Base-by-base conservation (phyloP, 1,140 invertebrate species). In the Dendroctonus ponderosae region DNA sequence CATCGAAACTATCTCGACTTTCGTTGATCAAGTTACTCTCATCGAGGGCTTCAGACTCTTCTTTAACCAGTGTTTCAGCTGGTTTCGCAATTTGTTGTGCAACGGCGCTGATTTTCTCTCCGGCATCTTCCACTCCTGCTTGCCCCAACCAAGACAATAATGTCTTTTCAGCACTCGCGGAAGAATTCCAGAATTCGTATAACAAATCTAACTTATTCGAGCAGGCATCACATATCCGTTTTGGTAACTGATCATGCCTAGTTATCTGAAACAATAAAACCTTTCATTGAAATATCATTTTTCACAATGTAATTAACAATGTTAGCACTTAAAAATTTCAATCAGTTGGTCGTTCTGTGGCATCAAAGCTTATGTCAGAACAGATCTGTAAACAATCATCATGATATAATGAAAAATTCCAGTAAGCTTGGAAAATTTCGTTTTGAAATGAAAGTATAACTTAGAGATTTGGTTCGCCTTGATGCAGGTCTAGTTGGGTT, bases 191-290 rank as follows among this genome's bases (percentile, higher is more conserved):
- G 78, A 85, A 86, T 74, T 84, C 79, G 75, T 85, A 85, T 70
- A 82, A 79, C 72, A 82, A 79, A 74, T 85, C 83, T 80, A 86
- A 79, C 80, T 85, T 85, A 72, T 82, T 82, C 65, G 82, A 79
- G 74, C 85, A 86, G 39, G 80, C 80, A 70, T 84, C 81, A 72
- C 85, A 85, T 77, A 86, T 84, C 72, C 84, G 85, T 75, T 85
- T 85, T 48, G 85, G 84, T 76, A 86, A 77, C 75, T 82, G 83
- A 68, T 85, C 84, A 69, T 85, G 81, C 72, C 78, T 77, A 7
- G 77, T 77, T 38, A 86, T 79, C 85, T 86, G 73, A 37, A 80
- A 78, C 61, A 70, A 74, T 59, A 14, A 66, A 64, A 39, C 7
- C 14, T 12, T 26, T 26, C 3, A 26, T 26, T 26, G 26, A 26